These are phyloP conservation scores for Eretmocerus hayati DNA, from an alignment of 2,888 invertebrate genomes.

Conservation along the genomic window DNA sequence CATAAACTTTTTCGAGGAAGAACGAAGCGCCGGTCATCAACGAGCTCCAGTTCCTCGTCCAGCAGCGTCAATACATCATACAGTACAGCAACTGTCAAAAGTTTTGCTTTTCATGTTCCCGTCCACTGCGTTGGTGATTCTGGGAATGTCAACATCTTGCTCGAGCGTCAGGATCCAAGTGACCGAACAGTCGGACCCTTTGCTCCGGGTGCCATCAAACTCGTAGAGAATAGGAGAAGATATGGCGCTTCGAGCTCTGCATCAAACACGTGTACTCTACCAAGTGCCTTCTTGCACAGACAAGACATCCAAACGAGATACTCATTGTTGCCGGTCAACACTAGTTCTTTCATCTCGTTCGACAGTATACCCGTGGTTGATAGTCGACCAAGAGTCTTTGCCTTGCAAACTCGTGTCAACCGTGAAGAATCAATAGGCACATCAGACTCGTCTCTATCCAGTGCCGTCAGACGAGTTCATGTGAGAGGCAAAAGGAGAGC, in stretches of 20 bases:
- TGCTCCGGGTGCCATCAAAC: conserved; percentile 36
- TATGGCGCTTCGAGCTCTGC: not conserved
- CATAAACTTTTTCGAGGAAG: conserved; percentile 13
- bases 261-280: conserved; percentile 31
- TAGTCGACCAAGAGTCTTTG: conserved; percentile 17
- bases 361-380: conserved; percentile 30
- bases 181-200: conserved; percentile 36
- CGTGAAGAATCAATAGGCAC: not conserved
- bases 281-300: conserved; percentile 29
- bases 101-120: conserved; percentile 62
- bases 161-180: conserved; percentile 25
- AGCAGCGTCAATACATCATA: conserved; percentile 61
- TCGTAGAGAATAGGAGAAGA: conserved; percentile 21
- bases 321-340: conserved; percentile 32
- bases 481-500: conserved; percentile 72
- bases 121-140: conserved; percentile 46
- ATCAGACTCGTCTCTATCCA: conserved; percentile 6
- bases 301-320: conserved; percentile 36
- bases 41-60: conserved; percentile 40
- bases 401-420: conserved; percentile 4
- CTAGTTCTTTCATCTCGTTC: conserved; percentile 31
- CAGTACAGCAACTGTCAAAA: conserved; percentile 66
- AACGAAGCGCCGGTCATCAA: conserved; percentile 31
- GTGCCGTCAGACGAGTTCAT: conserved; percentile 49
- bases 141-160: conserved; percentile 1